Percentiles rank a stretch among this genome's conserved stretches.
These are phyloP conservation scores for Rostratula benghalensis DNA, from an alignment of 2,113 vertebrate genomes.

Conservation along the genomic window DNA sequence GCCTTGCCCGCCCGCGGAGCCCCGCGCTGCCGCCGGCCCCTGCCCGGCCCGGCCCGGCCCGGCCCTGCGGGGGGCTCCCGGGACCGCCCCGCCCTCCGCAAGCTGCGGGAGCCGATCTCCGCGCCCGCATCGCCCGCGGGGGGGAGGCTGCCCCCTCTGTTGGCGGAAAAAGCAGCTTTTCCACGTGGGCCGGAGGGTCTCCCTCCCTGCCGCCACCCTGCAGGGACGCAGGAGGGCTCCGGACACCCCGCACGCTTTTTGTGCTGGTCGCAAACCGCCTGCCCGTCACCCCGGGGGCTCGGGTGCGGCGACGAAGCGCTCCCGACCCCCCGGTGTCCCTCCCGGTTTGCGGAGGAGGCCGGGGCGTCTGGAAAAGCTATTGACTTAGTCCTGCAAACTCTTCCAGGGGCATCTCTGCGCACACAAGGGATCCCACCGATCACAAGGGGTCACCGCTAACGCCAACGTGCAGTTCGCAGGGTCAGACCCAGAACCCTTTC, in stretches of 20 bases:
- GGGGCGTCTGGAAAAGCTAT: background rate
- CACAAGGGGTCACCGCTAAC: background rate
- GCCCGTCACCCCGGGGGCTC: rapidly evolving
- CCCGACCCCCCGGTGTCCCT: background rate
- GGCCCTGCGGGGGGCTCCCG: background rate
- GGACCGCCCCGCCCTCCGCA: background rate
- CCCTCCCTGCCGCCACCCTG: background rate
- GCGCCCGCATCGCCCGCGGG: background rate
- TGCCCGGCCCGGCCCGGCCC: no score
- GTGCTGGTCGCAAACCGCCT: background rate
- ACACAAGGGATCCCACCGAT: background rate
- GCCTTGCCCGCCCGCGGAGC: background rate
- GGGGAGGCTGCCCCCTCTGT: background rate
- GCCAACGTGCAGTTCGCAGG: background rate
- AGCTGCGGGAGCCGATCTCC: background rate
- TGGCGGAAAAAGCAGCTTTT: background rate
- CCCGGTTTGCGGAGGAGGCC: background rate
- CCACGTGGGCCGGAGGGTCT: background rate
- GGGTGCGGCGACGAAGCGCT: background rate
- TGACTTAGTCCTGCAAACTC: background rate
- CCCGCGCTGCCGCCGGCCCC: background rate
- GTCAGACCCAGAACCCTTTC: background rate
- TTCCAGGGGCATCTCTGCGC: background rate
- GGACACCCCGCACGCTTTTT: background rate
- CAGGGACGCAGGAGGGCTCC: background rate